These are phyloP conservation scores for Xiphophorus birchmanni DNA, from an alignment of 2,797 vertebrate genomes.

Conservation along the genomic window DNA sequence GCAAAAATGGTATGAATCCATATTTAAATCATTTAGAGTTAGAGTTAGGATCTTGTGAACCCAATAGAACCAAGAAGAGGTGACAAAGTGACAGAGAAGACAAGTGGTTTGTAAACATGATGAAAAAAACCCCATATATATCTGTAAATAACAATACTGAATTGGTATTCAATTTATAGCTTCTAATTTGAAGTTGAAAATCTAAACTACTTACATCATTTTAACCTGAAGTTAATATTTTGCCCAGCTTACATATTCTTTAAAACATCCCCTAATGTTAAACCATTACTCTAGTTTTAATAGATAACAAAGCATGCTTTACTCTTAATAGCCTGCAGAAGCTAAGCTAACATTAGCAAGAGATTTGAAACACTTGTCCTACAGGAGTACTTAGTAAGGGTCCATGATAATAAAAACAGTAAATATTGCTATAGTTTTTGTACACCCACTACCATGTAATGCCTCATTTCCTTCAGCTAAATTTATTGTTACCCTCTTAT, in stretches of 20 bases:
- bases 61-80: not conserved
- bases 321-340: not conserved
- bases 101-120: not conserved
- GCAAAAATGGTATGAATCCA: not conserved
- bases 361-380: not conserved
- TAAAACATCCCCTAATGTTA: not conserved
- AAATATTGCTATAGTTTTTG: not conserved
- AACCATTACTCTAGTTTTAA: not conserved
- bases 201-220: not conserved
- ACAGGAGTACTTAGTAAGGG: not conserved
- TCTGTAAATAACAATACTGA: not conserved
- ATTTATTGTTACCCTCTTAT: not conserved
- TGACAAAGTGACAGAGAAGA: not conserved
- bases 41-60: not conserved
- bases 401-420: not conserved
- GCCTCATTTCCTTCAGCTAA: not conserved
- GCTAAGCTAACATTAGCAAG: not conserved
- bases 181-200: not conserved
- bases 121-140: not conserved
- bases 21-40: not conserved
- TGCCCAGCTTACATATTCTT: not conserved
- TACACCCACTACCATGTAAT: not conserved
- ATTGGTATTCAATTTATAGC: not conserved
- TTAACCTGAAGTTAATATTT: not conserved
- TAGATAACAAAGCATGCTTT: not conserved